phyloP scores from a whole-genome alignment of 2,113 vertebrate species.

The Toxotes chatareus region DNA sequence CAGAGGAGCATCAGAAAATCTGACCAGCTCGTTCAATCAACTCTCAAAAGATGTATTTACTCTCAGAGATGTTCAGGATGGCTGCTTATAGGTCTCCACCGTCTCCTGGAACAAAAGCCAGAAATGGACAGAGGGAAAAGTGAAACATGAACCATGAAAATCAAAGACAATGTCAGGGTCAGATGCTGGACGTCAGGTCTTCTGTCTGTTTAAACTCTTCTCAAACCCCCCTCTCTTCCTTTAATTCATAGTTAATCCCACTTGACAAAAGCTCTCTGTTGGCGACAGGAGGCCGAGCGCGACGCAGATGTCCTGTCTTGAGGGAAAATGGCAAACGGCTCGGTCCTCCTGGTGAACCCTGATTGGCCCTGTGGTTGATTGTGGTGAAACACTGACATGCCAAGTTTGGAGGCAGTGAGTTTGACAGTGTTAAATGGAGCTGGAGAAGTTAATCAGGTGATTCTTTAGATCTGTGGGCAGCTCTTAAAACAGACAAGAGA shows the following conservation, averaged over 20 bases:
- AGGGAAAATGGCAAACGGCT: constrained; percentile 35
- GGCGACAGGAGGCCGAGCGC: constrained; percentile 34
- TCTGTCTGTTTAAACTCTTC: neutral
- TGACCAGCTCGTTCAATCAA: neutral
- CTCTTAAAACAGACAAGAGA: neutral
- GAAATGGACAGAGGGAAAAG: neutral
- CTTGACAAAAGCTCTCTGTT: constrained; percentile 34
- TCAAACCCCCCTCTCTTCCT: neutral
- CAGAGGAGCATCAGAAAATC: neutral
- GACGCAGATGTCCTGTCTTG: constrained; percentile 41
- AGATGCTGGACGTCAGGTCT: neutral
- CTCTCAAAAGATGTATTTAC: neutral
- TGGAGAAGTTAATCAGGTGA: neutral
- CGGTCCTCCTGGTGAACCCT: neutral
- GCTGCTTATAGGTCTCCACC: no score
- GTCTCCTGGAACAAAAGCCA: neutral
- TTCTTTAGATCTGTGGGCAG: neutral
- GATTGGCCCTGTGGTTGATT: neutral
- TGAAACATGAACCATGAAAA: neutral
- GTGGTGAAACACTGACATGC: neutral
- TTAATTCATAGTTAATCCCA: constrained; percentile 30
- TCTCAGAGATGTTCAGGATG: neutral
- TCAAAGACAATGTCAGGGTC: neutral
- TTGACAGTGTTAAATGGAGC: neutral
- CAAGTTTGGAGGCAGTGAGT: neutral